These are phyloP conservation scores for Carlito syrichta DNA, from an alignment of 2,113 vertebrate species.

Conservation along the genomic window DNA sequence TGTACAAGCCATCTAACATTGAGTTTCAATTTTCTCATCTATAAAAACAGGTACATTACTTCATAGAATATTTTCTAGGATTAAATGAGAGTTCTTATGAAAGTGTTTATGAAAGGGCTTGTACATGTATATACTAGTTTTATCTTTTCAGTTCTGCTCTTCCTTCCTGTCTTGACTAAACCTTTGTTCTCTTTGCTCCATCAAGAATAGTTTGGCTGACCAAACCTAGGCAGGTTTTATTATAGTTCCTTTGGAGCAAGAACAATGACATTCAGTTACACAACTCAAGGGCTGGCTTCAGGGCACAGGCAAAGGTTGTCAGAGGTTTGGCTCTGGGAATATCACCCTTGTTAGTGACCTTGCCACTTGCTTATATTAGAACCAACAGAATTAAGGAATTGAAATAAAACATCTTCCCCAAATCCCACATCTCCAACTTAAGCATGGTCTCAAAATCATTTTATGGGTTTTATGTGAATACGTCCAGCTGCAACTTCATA, in stretches of 20 bases:
- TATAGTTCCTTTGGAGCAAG: neutral
- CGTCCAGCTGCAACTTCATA: neutral
- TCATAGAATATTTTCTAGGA: neutral
- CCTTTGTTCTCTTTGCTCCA: neutral
- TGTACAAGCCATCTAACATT: neutral
- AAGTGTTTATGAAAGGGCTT: neutral
- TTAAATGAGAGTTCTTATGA: neutral
- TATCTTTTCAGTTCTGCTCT: neutral
- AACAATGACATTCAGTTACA: neutral
- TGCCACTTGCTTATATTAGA: neutral
- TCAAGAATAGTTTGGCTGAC: neutral
- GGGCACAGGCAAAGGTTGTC: neutral
- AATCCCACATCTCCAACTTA: neutral
- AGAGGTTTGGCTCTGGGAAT: neutral
- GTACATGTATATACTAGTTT: neutral
- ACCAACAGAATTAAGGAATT: neutral
- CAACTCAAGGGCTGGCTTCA: conserved; percentile 9
- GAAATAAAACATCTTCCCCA: neutral
- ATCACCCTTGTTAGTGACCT: neutral
- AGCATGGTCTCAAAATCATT: neutral
- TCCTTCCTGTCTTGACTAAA: neutral
- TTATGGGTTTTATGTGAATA: neutral
- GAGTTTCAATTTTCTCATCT: neutral
- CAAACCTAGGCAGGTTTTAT: neutral
- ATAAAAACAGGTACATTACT: neutral